A percentile compares a stretch with the other conserved stretches of the same genome.
Conservation (phyloP, 2,888 invertebrate genomes). For the Lysandra coridon region DNA sequence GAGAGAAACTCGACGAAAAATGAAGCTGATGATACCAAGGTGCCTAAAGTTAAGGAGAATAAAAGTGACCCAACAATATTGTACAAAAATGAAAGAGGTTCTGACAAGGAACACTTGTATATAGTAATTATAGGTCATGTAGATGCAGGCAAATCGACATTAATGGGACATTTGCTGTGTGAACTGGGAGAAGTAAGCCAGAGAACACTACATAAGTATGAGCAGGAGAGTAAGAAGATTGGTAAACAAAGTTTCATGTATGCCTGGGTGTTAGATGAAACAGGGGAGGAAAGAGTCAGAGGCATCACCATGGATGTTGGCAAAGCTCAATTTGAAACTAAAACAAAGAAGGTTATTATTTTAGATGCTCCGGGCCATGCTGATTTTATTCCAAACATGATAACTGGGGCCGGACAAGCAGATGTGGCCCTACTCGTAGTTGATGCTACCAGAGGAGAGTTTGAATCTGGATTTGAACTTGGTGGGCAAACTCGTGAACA, state of each 20-base stretch:
- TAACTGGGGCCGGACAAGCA: conserved; percentile 98
- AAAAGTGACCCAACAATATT: conserved; percentile 81
- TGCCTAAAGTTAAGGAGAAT: conserved; percentile 72
- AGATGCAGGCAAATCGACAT: conserved; percentile 97
- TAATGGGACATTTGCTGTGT: conserved; percentile 97
- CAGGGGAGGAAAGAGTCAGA: conserved; percentile 96
- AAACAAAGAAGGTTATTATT: conserved; percentile 89
- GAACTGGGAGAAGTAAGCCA: conserved; percentile 93
- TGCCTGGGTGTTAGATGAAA: conserved; percentile 99
- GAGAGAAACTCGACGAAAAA: conserved; percentile 77
- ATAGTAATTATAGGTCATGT: conserved; percentile 98
- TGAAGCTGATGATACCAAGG: conserved; percentile 68
- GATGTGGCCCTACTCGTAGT: conserved; percentile 98
- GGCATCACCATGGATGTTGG: conserved; percentile 99
- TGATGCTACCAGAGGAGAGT: conserved; percentile 97
- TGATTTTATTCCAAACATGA: conserved; percentile 99
- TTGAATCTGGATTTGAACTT: conserved; percentile 98
- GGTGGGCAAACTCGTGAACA: conserved; percentile 99
- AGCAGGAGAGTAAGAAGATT: conserved; percentile 97
- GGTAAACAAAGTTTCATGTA: conserved; percentile 99
- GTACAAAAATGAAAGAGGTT: conserved; percentile 87
- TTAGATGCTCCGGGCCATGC: conserved; percentile 99
- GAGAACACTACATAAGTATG: conserved; percentile 96
- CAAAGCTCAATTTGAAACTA: conserved; percentile 94
- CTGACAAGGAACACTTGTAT: conserved; percentile 92